These are phyloP conservation scores for Eupithecia exiguata DNA, from an alignment of 2,888 invertebrate species.

Conservation along the genomic window DNA sequence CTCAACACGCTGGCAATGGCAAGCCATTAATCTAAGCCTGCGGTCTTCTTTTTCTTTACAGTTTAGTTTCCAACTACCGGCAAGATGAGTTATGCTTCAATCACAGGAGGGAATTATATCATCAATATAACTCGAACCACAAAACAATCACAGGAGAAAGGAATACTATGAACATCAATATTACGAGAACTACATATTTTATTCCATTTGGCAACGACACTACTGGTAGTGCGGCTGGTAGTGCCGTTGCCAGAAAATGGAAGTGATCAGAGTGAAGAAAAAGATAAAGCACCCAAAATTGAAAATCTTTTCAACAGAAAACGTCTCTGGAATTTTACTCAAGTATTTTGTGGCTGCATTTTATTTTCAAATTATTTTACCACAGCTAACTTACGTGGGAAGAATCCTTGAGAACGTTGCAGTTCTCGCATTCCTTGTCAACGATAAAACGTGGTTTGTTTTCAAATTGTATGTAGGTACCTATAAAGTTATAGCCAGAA, in stretches of 20 bases:
- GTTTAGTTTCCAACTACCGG: constrained; percentile 25
- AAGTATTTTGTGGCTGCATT: constrained; percentile 14
- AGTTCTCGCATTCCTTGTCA: constrained; percentile 43
- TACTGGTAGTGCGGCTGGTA: too few relatives aligned
- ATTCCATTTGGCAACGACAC: too few relatives aligned
- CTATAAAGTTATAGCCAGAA: too few relatives aligned
- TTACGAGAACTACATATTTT: too few relatives aligned
- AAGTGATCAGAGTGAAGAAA: not conserved
- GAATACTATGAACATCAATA: too few relatives aligned
- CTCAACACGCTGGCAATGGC: constrained; percentile 48
- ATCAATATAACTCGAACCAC: too few relatives aligned
- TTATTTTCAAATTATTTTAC: constrained; percentile 28
- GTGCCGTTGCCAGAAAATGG: too few relatives aligned
- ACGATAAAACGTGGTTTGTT: constrained; percentile 41
- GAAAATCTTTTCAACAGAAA: not conserved
- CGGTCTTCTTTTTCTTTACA: constrained; percentile 43
- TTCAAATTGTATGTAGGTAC: constrained; percentile 19
- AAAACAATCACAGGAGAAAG: too few relatives aligned
- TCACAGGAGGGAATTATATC: not conserved
- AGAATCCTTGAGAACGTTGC: constrained; percentile 52
- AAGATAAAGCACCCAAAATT: not conserved
- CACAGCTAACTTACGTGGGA: constrained; percentile 32
- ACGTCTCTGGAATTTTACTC: not conserved
- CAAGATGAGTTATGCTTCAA: not conserved
- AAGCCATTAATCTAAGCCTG: constrained; percentile 54